Percentiles rank a stretch among this genome's conserved stretches.
phyloP scores from a whole-genome alignment of 1,140 invertebrate species.

The Adelges cooleyi region DNA sequence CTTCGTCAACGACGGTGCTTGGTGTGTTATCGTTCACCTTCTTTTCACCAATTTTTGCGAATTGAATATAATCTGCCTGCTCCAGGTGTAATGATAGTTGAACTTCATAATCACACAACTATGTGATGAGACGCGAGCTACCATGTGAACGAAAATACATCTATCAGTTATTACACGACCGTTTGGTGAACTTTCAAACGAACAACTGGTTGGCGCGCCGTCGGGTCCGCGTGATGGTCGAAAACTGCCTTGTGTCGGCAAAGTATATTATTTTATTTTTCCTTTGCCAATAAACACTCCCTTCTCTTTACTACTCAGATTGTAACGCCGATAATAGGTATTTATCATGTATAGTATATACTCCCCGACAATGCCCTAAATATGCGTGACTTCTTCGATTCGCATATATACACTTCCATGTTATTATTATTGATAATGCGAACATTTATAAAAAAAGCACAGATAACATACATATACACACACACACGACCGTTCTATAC shows the following conservation, averaged over 20 bases:
- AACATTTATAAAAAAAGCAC: too few relatives aligned
- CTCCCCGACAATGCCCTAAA: background rate
- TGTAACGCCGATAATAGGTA: background rate
- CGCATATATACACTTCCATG: background rate
- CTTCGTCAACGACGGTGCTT: background rate
- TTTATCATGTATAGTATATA: too few relatives aligned
- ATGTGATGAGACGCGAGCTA: conserved; percentile 18
- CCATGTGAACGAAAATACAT: conserved; percentile 28
- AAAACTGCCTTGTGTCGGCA: too few relatives aligned
- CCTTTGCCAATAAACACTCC: background rate
- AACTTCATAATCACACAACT: conserved; percentile 44
- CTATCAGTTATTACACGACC: conserved; percentile 13
- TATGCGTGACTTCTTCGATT: background rate
- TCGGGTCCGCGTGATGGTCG: background rate
- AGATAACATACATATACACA: too few relatives aligned
- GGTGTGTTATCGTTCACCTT: conserved; percentile 44
- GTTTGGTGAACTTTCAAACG: background rate
- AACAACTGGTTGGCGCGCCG: background rate
- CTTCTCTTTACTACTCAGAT: background rate
- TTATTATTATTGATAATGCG: too few relatives aligned
- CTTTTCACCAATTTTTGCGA: conserved; percentile 80
- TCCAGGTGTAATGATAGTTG: conserved; percentile 77
- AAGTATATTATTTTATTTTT: too few relatives aligned
- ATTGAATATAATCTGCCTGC: conserved; percentile 77
- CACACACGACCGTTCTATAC: too few relatives aligned